Percentiles rank a stretch among this genome's conserved stretches.
Conservation (phyloP, 1,140 invertebrate species). For the Paralvinella palmiformis region DNA sequence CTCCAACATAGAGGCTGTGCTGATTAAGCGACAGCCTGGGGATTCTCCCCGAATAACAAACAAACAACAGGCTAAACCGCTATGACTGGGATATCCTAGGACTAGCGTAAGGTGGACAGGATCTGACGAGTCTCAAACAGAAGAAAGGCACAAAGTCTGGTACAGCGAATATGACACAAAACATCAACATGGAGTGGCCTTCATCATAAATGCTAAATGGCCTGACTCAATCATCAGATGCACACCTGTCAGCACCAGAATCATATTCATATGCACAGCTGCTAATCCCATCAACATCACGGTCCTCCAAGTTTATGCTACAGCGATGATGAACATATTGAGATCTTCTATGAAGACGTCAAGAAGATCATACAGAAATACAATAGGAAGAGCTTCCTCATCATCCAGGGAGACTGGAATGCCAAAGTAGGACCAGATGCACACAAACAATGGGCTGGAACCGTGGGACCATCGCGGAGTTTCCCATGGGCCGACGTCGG, state of each 20-base stretch:
- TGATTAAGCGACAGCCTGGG: too few relatives aligned
- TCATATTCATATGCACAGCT: neutral
- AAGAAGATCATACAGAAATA: constrained; percentile 3
- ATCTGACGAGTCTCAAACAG: neutral
- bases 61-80: constrained; percentile 11
- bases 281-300: constrained; percentile 13
- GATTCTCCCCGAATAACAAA: too few relatives aligned
- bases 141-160: neutral
- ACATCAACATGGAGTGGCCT: constrained; percentile 1
- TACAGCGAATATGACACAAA: neutral
- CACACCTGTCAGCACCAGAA: neutral
- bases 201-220: neutral
- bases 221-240: neutral
- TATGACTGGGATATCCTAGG: constrained; percentile 14
- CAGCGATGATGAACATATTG: constrained; percentile 11
- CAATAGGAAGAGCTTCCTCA: constrained; percentile 18
- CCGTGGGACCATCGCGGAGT: constrained; percentile 14
- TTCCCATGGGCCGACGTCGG: constrained; percentile 22
- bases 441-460: constrained; percentile 14
- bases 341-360: constrained; percentile 4
- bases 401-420: constrained; percentile 23
- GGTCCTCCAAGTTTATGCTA: constrained; percentile 15
- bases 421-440: constrained; percentile 23
- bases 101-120: constrained; percentile 8
- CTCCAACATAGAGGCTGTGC: too few relatives aligned